These are phyloP conservation scores for Triplophysa rosa DNA, from an alignment of 2,113 vertebrate genomes.

Conservation along the genomic window DNA sequence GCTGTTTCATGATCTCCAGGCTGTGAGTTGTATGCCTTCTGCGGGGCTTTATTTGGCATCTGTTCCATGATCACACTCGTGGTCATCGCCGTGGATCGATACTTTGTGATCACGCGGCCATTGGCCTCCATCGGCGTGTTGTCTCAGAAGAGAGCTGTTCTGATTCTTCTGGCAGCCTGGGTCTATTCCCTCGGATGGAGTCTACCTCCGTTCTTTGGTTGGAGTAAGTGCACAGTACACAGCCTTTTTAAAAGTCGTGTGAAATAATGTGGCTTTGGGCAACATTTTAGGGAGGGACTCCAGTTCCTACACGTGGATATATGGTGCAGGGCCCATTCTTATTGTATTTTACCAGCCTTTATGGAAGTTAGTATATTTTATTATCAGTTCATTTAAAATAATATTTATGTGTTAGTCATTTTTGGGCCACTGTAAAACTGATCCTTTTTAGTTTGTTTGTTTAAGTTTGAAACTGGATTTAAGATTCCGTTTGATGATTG, in stretches of 20 bases:
- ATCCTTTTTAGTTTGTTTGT: background rate
- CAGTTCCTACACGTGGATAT: too few relatives aligned
- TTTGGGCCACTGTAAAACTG: too few relatives aligned
- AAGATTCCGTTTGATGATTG: background rate
- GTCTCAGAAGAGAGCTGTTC: slow-evolving; percentile 82
- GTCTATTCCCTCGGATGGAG: slow-evolving; percentile 90
- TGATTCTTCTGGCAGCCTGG: slow-evolving; percentile 85
- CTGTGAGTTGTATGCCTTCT: slow-evolving; percentile 94
- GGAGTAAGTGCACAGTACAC: slow-evolving; percentile 84
- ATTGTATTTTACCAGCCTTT: too few relatives aligned
- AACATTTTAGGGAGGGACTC: too few relatives aligned
- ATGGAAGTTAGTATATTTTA: too few relatives aligned
- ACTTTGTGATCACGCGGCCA: slow-evolving; percentile 91
- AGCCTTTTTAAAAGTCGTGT: background rate
- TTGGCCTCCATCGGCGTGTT: slow-evolving; percentile 84
- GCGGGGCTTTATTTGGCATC: slow-evolving; percentile 94
- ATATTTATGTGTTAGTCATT: too few relatives aligned
- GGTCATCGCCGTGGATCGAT: slow-evolving; percentile 92
- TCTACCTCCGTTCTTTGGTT: slow-evolving; percentile 94
- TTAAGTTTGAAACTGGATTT: background rate
- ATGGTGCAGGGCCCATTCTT: too few relatives aligned
- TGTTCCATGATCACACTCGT: slow-evolving; percentile 95
- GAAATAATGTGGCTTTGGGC: background rate
- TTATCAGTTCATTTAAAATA: too few relatives aligned
- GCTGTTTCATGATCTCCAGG: slow-evolving; percentile 65